Evolutionary conservation across 2,113 vertebrate species (phyloP), one percentile per base, ranked within the genome.

Genomic region (Salvator merianae): DNA sequence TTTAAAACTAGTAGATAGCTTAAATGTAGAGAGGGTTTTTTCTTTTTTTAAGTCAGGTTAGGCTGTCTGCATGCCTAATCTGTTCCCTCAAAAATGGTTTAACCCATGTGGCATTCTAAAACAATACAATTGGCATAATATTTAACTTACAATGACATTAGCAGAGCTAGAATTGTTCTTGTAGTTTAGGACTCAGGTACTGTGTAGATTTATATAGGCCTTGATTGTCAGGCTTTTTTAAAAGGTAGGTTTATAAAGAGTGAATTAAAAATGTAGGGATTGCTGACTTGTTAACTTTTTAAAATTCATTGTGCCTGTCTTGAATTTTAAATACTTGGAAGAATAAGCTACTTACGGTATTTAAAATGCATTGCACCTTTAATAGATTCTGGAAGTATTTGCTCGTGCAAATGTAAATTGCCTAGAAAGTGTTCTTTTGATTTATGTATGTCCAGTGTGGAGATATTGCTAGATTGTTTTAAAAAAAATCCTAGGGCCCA

Each of bases 281-380:
- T 59, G 86, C 73, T 88, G 72, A 0, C 63, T 79, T 77, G 34
- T 68, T 93, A 85, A 87, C 38, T 53, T 83, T 84, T 81, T 89
- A 86, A 79, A 77, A 89, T 82, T 81, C 83, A 86, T n/a, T 83
- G 34, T 68, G 79, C 71, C 86, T 87, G 77, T 73, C 77, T 73
- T 83, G 26, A 34, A 68, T 14, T 50, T 36, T 66, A 38, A 84
- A 63, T 76, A 86, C 79, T 47, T 84, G 84, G 77, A 73, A 85
- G 50, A 86, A 85, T 86, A 89, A 88, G 92, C 85, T 93, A 86
- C 94, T 80, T 93, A 92, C 86, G 72, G 24, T 91, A 90, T 69
- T 69, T 95, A 90, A 97, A 96, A 97, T 97, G 96, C 96, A 97
- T 97, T 97, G 96, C 96, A 97, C 96, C 96, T 97, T 97, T 97